These are phyloP conservation scores for Anhinga anhinga DNA, from an alignment of 2,113 vertebrate genomes.

Conservation along the genomic window DNA sequence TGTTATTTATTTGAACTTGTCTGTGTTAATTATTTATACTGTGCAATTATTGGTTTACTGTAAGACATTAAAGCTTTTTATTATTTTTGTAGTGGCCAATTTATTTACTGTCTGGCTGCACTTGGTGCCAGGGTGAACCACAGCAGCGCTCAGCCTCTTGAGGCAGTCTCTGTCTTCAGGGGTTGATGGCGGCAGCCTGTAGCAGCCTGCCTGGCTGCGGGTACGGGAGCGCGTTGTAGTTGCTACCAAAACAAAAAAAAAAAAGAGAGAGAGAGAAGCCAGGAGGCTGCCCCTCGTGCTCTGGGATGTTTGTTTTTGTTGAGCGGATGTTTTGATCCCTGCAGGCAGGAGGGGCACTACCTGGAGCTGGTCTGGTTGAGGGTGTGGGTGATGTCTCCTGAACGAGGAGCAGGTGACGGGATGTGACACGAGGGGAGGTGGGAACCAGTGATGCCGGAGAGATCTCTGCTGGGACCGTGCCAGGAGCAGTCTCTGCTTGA, in stretches of 20 bases:
- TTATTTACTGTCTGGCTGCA: background rate
- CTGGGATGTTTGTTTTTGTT: too few species aligned
- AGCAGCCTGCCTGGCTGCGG: background rate
- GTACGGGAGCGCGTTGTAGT: fast-evolving
- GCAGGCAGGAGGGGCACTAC: background rate
- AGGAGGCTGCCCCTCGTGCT: too few species aligned
- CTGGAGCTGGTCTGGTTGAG: background rate
- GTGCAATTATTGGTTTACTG: background rate
- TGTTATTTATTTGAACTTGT: conserved; percentile 10
- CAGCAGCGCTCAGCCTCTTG: too few species aligned
- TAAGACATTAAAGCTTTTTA: conserved; percentile 33
- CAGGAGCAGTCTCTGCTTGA: too few species aligned
- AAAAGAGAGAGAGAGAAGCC: too few species aligned
- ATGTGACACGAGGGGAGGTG: background rate
- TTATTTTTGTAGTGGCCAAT: background rate
- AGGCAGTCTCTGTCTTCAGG: background rate
- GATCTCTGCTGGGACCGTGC: background rate
- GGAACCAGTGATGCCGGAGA: background rate
- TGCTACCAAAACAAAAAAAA: too few species aligned
- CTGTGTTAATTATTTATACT: background rate
- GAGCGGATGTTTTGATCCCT: background rate
- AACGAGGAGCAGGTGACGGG: background rate
- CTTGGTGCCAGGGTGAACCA: fast-evolving
- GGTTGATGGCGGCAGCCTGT: fast-evolving
- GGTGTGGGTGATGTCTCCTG: background rate